Evolutionary conservation across 2,113 vertebrate species (phyloP).

Genomic region (Polyodon spathula): DNA sequence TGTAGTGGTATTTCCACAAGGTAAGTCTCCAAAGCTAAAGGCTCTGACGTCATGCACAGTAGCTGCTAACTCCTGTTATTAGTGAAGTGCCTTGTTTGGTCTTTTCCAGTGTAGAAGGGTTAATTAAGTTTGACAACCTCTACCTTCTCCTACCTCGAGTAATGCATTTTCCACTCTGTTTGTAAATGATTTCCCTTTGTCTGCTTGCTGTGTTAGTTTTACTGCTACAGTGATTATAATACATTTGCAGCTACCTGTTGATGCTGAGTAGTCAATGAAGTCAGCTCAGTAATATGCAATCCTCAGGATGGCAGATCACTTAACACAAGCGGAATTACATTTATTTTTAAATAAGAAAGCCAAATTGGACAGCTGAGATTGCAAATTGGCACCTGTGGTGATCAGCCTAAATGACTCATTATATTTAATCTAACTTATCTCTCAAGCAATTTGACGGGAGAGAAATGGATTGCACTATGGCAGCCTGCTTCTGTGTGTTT

Average conservation of each 20-base stretch:
- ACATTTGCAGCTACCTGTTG: constrained; percentile 6
- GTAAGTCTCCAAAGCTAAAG: no score
- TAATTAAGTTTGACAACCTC: not conserved
- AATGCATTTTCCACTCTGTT: not conserved
- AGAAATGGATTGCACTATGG: no score
- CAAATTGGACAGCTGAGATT: not conserved
- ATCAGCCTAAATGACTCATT: constrained; percentile 1
- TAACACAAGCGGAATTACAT: not conserved
- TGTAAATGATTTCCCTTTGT: not conserved
- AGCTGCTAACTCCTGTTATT: no score
- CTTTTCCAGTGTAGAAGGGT: not conserved
- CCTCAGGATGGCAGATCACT: not conserved
- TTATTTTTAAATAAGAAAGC: not conserved
- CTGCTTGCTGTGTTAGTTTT: not conserved
- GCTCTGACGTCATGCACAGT: no score
- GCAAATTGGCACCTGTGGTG: not conserved
- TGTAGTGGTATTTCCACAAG: no score
- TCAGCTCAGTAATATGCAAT: not conserved
- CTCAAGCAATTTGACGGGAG: not conserved
- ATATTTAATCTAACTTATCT: not conserved
- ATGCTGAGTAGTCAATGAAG: constrained; percentile 4
- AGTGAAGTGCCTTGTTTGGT: no score
- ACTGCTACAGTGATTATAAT: constrained; percentile 1
- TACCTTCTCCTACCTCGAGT: not conserved
- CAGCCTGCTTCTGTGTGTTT: no score